These are phyloP conservation scores for Tiaroga cobitis DNA, from an alignment of 2,797 vertebrate species.

Conservation along the genomic window DNA sequence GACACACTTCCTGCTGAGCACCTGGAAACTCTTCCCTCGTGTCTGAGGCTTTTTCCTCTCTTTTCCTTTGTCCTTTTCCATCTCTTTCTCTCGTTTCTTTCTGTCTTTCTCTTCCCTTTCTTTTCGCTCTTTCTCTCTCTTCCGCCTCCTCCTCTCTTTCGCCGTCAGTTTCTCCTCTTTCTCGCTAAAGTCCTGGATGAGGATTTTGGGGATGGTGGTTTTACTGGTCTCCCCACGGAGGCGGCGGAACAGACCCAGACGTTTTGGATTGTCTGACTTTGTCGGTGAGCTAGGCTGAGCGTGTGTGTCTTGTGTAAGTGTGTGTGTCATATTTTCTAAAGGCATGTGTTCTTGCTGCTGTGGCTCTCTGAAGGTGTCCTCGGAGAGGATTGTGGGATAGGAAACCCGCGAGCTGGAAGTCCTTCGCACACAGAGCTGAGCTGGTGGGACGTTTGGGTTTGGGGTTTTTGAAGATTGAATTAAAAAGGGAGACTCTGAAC, in stretches of 20 bases:
- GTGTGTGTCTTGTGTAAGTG: slow-evolving; percentile 27
- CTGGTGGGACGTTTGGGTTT: slow-evolving; percentile 53
- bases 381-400: slow-evolving; percentile 64
- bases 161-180: slow-evolving; percentile 67
- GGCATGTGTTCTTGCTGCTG: slow-evolving; percentile 40
- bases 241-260: slow-evolving; percentile 74
- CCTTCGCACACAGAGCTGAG: slow-evolving; percentile 69
- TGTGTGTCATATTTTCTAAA: background rate
- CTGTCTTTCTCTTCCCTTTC: slow-evolving; percentile 63
- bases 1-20: slow-evolving; percentile 60
- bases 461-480: slow-evolving; percentile 37
- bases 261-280: slow-evolving; percentile 61
- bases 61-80: slow-evolving; percentile 77
- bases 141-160: slow-evolving; percentile 70
- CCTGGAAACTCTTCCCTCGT: slow-evolving; percentile 82
- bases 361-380: slow-evolving; percentile 73
- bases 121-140: slow-evolving; percentile 61
- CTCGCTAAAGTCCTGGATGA: slow-evolving; percentile 82
- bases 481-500: background rate
- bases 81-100: slow-evolving; percentile 73
- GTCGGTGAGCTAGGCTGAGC: slow-evolving; percentile 8
- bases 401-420: slow-evolving; percentile 66
- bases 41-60: slow-evolving; percentile 81
- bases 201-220: slow-evolving; percentile 76
- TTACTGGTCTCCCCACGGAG: slow-evolving; percentile 71